A percentile compares a stretch with the other conserved stretches of the same genome.
phyloP scores from a whole-genome alignment of 2,888 invertebrate species.

The Cerastis rubricosa region DNA sequence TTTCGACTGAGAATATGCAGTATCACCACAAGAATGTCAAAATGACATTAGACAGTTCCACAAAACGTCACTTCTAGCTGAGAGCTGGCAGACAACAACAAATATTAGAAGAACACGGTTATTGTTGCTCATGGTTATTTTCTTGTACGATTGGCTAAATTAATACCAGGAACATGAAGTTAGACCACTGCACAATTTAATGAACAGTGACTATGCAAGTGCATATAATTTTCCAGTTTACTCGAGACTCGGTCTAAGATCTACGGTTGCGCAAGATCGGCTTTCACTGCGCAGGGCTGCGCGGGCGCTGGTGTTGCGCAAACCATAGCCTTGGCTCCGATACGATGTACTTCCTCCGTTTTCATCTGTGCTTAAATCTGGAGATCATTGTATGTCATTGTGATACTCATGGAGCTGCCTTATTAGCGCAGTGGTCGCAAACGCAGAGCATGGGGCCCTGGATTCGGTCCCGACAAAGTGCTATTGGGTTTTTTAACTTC shows the following conservation, averaged over 20 bases:
- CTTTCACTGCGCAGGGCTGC: conserved; percentile 68
- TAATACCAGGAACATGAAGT: background rate
- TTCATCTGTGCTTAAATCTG: conserved; percentile 21
- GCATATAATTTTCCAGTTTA: conserved; percentile 31
- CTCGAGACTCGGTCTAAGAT: conserved; percentile 39
- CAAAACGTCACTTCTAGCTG: background rate
- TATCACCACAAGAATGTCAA: background rate
- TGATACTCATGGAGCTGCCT: background rate
- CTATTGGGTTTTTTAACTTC: background rate
- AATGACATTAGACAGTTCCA: background rate
- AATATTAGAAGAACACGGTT: background rate
- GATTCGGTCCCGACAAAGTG: background rate
- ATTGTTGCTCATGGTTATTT: background rate
- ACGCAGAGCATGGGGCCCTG: background rate
- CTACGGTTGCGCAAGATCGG: conserved; percentile 66
- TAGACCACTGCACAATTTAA: conserved; percentile 10
- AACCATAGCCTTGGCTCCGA: conserved; percentile 63
- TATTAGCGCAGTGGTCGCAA: background rate
- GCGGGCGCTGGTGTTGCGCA: conserved; percentile 56
- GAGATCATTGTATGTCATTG: background rate
- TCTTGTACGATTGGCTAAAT: background rate
- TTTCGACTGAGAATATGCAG: background rate
- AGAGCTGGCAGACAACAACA: background rate
- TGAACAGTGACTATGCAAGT: conserved; percentile 24
- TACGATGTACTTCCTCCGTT: conserved; percentile 51